Base-by-base conservation (phyloP, 2,888 invertebrate species). In the Blera fallax region DNA sequence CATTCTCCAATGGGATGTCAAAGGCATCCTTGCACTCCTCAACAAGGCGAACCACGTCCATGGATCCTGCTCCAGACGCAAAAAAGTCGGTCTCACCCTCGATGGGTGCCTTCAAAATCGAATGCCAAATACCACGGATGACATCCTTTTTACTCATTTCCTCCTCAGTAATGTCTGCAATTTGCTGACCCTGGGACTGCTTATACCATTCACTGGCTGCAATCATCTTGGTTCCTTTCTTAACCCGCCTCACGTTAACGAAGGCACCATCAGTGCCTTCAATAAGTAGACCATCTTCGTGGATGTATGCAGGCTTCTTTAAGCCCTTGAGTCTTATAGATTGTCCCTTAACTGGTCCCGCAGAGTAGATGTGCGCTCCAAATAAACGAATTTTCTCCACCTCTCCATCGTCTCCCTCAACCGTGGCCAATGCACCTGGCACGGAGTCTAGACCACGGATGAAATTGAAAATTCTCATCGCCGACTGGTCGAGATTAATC, bases 381-480 rank as follows among this genome's bases (percentile, higher is more conserved):
- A 95, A 99, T 48, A 99, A 93, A 37, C 95, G 94, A 0, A 95
- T 94, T 91, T 95, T 94, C 91, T 95, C 93, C 87, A 94, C 94
- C 21, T 89, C 89, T 24, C 90, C 91, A 24, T 93, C 92, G 0
- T 90, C 90, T 2, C 92, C 89, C 5, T 93, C 90, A 0, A 93
- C 93, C 60, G 90, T 91, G 0, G 95, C 94, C 92, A 97, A 95
- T 0, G 99, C 98, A 0, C 99, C 99, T 0, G 99, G 99, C 0
- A 98, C 97, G 2, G 98, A 98, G 91, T 99, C 99, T 89, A 98
- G 93, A 0, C 97, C 98, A 18, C 99, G 94, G 87, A 99, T 96
- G 90, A 98, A 99, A 91, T 99, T 97, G 93, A 98, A 98, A 3
- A 99, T 93, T n/a, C 94, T 94, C 37, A 93, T 89, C 0, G 96